A percentile compares a stretch with the other conserved stretches of the same genome.
Evolutionary conservation across 2,888 invertebrate species (phyloP).

Genomic region (Drosophila cracens): DNA sequence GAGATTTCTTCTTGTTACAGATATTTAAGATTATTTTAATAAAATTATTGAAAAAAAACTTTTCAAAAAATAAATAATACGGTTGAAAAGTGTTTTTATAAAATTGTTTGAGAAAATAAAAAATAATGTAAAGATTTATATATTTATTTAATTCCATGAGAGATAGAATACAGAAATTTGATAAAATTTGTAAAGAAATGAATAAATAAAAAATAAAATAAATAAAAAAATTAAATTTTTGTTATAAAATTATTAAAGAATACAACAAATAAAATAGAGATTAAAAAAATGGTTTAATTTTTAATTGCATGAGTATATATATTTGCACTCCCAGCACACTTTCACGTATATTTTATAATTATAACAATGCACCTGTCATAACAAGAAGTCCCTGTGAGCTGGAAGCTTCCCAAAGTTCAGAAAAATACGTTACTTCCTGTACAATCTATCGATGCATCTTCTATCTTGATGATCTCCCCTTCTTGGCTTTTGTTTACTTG

Average conservation of each 20-base stretch:
- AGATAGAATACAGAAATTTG: neutral
- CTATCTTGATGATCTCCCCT: conserved; percentile 48
- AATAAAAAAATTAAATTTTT: neutral
- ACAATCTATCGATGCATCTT: conserved; percentile 28
- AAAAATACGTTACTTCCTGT: conserved; percentile 22
- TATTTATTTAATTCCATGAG: neutral
- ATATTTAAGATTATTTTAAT: neutral
- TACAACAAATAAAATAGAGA: neutral
- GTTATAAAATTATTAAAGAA: neutral
- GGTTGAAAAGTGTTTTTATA: neutral
- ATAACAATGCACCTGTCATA: conserved; percentile 16
- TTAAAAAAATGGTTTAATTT: neutral
- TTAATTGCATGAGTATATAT: neutral
- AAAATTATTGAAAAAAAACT: too few relatives aligned
- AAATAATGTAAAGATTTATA: neutral
- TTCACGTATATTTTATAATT: neutral
- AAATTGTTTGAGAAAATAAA: neutral
- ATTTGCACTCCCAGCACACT: neutral
- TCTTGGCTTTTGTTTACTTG: conserved; percentile 5
- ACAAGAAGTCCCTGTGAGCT: neutral
- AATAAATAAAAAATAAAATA: neutral
- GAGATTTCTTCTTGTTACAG: neutral
- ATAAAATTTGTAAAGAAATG: neutral
- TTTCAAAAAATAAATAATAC: too few relatives aligned
- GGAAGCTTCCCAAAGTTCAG: conserved; percentile 9